Conservation (phyloP, 2,113 vertebrate genomes). For the Genyomyrus donnyi region DNA sequence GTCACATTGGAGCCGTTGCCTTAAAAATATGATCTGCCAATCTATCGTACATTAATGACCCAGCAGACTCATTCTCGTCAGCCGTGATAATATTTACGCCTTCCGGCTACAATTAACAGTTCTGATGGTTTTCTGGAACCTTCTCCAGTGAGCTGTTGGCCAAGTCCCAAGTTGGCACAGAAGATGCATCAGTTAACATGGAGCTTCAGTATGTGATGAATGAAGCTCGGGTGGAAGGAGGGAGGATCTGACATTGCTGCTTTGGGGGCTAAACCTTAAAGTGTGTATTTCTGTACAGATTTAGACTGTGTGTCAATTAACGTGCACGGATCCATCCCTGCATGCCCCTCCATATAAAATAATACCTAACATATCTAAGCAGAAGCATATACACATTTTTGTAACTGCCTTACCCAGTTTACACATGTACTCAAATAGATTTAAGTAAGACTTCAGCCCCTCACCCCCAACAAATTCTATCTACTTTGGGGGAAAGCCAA, state of each 20-base stretch:
- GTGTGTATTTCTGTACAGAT: not conserved
- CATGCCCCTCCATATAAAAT: not conserved
- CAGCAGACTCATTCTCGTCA: not conserved
- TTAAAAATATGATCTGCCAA: not conserved
- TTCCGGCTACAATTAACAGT: slow-evolving; percentile 10
- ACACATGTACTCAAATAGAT: not conserved
- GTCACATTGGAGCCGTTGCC: not conserved
- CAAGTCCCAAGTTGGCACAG: not conserved
- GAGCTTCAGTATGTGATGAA: slow-evolving; percentile 2
- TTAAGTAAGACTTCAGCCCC: not conserved
- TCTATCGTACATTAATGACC: not conserved
- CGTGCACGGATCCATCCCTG: not conserved
- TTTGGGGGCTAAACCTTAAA: not conserved
- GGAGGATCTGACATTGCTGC: not conserved
- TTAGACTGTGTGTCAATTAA: not conserved
- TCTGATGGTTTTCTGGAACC: not conserved
- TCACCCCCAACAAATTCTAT: not conserved
- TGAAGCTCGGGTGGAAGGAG: not conserved
- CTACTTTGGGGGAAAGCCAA: not conserved
- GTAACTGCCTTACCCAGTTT: not conserved
- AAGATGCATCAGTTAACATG: not conserved
- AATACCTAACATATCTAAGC: not conserved
- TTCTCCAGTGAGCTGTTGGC: slow-evolving; percentile 2
- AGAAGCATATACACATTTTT: not conserved
- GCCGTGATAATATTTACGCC: not conserved